phyloP scores from a whole-genome alignment of 2,888 invertebrate species.

The Eupithecia dodoneata region DNA sequence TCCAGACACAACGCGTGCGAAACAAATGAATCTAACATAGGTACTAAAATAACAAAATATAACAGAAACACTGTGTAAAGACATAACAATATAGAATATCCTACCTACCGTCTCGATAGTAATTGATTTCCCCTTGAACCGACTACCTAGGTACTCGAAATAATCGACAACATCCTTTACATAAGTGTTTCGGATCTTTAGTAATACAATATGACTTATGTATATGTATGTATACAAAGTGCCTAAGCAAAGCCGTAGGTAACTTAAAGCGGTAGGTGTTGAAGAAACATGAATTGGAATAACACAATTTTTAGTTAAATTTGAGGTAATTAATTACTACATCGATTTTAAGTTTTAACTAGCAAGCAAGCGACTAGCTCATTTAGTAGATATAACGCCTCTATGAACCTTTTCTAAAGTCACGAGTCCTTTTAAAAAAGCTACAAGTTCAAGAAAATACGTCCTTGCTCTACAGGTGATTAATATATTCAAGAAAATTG shows the following conservation, averaged over 20 bases:
- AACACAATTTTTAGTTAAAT: too few species aligned
- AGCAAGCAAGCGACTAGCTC: too few species aligned
- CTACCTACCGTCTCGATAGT: constrained; percentile 29
- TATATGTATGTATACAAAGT: background rate
- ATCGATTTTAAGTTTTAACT: too few species aligned
- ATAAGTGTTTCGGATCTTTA: constrained; percentile 22
- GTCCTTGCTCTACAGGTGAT: background rate
- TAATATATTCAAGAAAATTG: background rate
- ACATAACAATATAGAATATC: background rate
- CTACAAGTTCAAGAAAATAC: background rate
- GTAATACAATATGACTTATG: background rate
- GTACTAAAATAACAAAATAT: background rate
- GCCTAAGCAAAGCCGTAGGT: background rate
- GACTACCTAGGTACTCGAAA: constrained; percentile 51
- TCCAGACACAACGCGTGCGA: too few species aligned
- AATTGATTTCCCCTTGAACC: constrained; percentile 63
- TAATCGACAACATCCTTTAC: constrained; percentile 58
- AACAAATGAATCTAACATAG: too few species aligned
- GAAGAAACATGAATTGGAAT: too few species aligned
- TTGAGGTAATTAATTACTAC: too few species aligned
- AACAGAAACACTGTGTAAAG: background rate
- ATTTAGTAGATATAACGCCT: too few species aligned
- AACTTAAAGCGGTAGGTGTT: background rate
- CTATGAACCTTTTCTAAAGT: too few species aligned
- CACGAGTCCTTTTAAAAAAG: too few species aligned